These are phyloP conservation scores for Dusona sp. DNA, from an alignment of 2,888 invertebrate genomes.

Conservation along the genomic window DNA sequence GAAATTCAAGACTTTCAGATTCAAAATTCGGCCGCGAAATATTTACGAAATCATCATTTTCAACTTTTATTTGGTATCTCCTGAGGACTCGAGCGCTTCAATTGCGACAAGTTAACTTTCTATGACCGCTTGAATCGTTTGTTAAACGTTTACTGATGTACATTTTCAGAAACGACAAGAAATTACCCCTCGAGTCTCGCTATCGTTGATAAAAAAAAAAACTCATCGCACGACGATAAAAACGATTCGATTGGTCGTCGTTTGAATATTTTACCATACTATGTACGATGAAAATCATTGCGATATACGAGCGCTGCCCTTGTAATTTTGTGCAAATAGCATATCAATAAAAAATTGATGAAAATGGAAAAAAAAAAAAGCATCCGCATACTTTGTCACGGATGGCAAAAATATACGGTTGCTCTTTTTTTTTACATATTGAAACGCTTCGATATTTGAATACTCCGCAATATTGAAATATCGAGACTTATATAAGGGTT, in stretches of 20 bases:
- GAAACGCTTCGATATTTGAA: too few species aligned
- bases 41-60: background rate
- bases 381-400: too few species aligned
- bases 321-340: background rate
- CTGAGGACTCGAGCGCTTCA: background rate
- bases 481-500: too few species aligned
- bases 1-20: background rate
- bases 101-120: background rate
- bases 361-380: too few species aligned
- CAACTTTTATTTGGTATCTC: background rate
- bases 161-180: constrained; percentile 32
- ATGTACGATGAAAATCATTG: background rate
- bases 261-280: background rate
- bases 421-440: too few species aligned
- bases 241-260: constrained; percentile 25
- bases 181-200: constrained; percentile 30
- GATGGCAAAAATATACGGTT: too few species aligned
- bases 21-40: background rate
- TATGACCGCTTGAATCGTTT: constrained; percentile 49
- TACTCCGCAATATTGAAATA: too few species aligned
- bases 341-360: background rate
- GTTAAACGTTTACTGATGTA: constrained; percentile 45
- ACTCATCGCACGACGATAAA: constrained; percentile 42
- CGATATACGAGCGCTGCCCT: background rate
- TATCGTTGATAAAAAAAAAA: constrained; percentile 57